phyloP scores from a whole-genome alignment of 2,113 vertebrate genomes.

The Microtus richardsoni region DNA sequence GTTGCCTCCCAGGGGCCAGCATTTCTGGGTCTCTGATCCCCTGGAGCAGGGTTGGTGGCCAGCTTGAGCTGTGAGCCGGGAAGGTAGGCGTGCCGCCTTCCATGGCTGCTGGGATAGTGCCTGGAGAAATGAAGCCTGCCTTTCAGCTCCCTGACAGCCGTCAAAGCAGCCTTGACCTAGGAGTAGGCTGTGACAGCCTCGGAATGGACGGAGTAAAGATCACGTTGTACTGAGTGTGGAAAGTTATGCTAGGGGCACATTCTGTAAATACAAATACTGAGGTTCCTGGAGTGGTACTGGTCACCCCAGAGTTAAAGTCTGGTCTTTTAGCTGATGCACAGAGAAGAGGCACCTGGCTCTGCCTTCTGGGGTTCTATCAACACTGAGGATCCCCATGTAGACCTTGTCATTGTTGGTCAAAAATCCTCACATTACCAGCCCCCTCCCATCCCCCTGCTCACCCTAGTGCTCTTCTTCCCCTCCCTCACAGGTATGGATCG shows the following conservation, averaged over 20 bases:
- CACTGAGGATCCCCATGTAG: no score
- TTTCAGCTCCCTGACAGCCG: neutral
- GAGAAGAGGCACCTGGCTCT: neutral
- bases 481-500: slow-evolving; percentile 95
- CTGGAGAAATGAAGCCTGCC: neutral
- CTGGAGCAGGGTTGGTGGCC: neutral
- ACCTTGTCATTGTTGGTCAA: fast-evolving
- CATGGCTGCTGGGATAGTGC: neutral
- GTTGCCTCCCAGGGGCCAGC: neutral
- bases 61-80: neutral
- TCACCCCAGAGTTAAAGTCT: neutral
- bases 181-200: fast-evolving
- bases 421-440: neutral
- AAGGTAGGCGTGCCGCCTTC: neutral
- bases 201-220: neutral
- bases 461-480: slow-evolving; percentile 46
- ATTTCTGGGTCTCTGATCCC: neutral
- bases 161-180: neutral
- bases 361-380: neutral
- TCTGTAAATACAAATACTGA: neutral
- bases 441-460: neutral
- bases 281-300: neutral
- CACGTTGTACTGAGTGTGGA: neutral
- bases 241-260: neutral
- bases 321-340: neutral